These are phyloP conservation scores for Brachionus manjavacas DNA, from an alignment of 1,140 invertebrate species.

Conservation along the genomic window DNA sequence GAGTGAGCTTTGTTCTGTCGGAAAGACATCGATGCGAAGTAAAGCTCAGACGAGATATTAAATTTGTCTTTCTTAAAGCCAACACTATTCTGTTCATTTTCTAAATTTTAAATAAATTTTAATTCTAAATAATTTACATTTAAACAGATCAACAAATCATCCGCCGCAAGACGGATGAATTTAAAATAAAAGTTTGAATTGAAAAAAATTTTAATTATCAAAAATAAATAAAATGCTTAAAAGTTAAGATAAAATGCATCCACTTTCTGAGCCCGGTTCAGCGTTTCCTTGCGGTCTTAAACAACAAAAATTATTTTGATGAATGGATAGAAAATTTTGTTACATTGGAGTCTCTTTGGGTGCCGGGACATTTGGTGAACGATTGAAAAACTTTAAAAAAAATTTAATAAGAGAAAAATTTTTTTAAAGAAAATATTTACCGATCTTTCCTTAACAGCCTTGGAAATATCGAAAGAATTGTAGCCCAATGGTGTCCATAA, in stretches of 20 bases:
- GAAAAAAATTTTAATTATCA: neutral
- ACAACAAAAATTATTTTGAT: neutral
- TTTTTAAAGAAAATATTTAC: constrained; percentile 46
- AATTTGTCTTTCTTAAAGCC: neutral
- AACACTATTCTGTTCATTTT: neutral
- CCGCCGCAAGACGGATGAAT: neutral
- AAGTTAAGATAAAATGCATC: constrained; percentile 27
- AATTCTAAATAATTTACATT: neutral
- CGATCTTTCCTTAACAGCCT: constrained; percentile 50
- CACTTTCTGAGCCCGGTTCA: constrained; percentile 6
- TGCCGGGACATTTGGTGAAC: neutral
- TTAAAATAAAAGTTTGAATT: neutral
- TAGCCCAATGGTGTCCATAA: constrained; percentile 64
- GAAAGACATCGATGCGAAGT: neutral
- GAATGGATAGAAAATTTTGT: neutral
- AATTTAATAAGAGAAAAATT: neutral
- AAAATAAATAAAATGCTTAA: neutral
- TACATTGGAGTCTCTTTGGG: constrained; percentile 35
- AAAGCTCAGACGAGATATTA: neutral
- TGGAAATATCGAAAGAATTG: constrained; percentile 60
- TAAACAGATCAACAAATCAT: neutral
- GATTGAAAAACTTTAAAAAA: constrained; percentile 4
- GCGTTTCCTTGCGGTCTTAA: constrained; percentile 40
- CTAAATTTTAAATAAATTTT: neutral
- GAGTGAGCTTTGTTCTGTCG: neutral